Base-by-base conservation (phyloP, 2,113 vertebrate genomes). In the Sebastes schlegelii region DNA sequence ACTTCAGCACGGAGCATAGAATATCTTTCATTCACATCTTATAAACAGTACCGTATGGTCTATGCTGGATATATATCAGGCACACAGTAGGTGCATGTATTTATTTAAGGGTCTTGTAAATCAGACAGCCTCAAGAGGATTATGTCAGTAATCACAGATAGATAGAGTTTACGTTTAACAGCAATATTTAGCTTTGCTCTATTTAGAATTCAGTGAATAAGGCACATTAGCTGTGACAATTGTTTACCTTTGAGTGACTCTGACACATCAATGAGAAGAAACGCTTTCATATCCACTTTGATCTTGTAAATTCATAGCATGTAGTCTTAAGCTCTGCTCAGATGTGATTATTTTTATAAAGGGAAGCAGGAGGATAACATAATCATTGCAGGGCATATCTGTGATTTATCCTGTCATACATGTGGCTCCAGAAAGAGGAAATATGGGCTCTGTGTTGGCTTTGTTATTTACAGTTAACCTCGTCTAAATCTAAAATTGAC, bases 151-250 rank as follows among this genome's bases (percentile, higher is more conserved):
- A 79, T 84, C 82, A 83, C 76, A 74, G 77, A 85, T 26, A 86
- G 51, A 76, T 52, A 76, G 55, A 77, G 88, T 92, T 90, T 91
- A 91, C 58, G 46, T 86, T 92, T 57, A 82, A 76, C 23, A 65
- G 64, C 64, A 88, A 78, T 88, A 84, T 85, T 91, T 88, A 64
- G 69, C 23, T 88, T 78, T 66, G 26, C 63, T 90, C 51, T 76
- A 85, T 89, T 90, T 84, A 74, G 54, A 82, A 85, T 79, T 70
- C 54, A 70, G 76, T 55, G 77, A 84, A 43, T 49, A 12, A 80
- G 72, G 70, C 80, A 82, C 84, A 83, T 91, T 90, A 82, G 34
- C 77, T 63, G 68, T 64, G 62, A 60, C 81, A 68, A 64, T 12
- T 86, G 83, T 89, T 92, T 90, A 88, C 48, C 49, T 77, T 80